These are phyloP conservation scores for Hiodon tergisus DNA, from an alignment of 2,113 vertebrate genomes.

Conservation along the genomic window DNA sequence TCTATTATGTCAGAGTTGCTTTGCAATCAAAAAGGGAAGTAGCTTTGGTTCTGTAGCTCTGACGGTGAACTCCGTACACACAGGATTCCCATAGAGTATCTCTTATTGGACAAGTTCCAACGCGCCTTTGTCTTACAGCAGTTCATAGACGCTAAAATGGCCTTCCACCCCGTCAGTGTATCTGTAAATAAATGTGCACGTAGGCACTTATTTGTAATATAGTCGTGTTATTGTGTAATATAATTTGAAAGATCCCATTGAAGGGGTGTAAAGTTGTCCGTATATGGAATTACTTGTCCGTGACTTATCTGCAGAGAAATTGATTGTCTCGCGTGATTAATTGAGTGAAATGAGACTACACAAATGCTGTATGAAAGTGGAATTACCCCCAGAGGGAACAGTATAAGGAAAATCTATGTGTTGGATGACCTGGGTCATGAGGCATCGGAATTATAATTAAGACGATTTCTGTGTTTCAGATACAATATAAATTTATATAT, in stretches of 20 bases:
- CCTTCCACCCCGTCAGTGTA: too few relatives aligned
- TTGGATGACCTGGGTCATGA: conserved; percentile 53
- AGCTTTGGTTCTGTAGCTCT: too few relatives aligned
- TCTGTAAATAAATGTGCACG: neutral
- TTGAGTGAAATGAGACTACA: conserved; percentile 34
- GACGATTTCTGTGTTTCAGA: conserved; percentile 52
- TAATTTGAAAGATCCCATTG: too few relatives aligned
- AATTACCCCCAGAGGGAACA: conserved; percentile 48
- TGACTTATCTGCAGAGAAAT: conserved; percentile 34
- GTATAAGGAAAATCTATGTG: conserved; percentile 58
- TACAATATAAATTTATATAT: conserved; percentile 46
- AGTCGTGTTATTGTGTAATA: too few relatives aligned
- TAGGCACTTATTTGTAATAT: too few relatives aligned
- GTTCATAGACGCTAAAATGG: too few relatives aligned
- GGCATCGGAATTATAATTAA: conserved; percentile 52
- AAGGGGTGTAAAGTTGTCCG: conserved; percentile 29
- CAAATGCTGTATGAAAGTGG: conserved; percentile 47
- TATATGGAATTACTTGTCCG: conserved; percentile 33
- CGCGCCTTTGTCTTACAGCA: too few relatives aligned
- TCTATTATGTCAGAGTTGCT: too few relatives aligned
- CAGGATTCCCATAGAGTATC: too few relatives aligned
- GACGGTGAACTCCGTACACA: too few relatives aligned
- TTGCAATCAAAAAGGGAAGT: too few relatives aligned
- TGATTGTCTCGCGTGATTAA: conserved; percentile 55
- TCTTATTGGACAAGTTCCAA: too few relatives aligned